A percentile compares a stretch with the other conserved stretches of the same genome.
Conservation (phyloP, 92 coral and sea anemone genomes). For the Nematostella vectensis region DNA sequence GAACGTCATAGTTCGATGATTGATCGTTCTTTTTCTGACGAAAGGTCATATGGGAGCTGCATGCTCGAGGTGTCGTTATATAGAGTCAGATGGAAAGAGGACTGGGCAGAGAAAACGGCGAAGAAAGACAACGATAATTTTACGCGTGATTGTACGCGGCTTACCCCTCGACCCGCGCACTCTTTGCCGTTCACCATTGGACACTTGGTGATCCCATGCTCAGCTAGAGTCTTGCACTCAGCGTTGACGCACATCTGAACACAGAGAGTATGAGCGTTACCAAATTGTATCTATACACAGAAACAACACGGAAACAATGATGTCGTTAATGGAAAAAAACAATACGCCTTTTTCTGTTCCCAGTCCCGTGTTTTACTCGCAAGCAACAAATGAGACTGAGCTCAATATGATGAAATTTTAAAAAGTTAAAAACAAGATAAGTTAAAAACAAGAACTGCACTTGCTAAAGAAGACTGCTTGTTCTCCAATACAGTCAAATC, state of each 20-base stretch:
- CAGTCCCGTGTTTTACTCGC: not conserved
- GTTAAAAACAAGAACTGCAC: no score
- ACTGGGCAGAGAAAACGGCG: no score
- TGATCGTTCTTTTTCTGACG: no score
- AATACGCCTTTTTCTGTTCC: not conserved
- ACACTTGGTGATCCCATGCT: conserved; percentile 33
- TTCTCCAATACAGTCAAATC: no score
- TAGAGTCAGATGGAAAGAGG: no score
- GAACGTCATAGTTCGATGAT: no score
- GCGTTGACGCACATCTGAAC: conserved; percentile 55
- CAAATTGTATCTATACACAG: not conserved
- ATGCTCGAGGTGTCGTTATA: no score
- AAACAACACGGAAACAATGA: not conserved
- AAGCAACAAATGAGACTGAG: not conserved
- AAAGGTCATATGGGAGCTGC: no score
- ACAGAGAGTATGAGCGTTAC: not conserved
- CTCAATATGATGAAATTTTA: not conserved
- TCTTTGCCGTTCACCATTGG: conserved; percentile 31
- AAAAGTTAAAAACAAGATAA: not conserved
- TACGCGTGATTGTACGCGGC: conserved; percentile 6
- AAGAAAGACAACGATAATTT: no score
- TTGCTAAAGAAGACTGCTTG: no score
- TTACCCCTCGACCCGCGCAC: conserved; percentile 72
- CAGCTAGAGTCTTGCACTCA: conserved; percentile 43
- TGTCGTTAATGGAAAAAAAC: not conserved